Base-by-base conservation (phyloP, 1,140 invertebrate species). In the Drosophila auraria region DNA sequence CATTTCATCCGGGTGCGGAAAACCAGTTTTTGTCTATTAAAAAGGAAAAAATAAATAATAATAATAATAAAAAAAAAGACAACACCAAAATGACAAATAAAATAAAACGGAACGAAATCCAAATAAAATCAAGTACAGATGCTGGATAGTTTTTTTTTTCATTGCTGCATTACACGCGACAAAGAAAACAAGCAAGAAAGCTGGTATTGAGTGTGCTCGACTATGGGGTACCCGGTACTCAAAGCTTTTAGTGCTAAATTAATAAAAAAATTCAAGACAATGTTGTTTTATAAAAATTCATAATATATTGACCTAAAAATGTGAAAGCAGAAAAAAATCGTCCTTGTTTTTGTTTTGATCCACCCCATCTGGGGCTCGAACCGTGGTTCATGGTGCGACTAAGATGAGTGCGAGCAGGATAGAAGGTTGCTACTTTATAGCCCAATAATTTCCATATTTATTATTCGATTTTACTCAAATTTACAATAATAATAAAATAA, bases 1-100 rank as follows among this genome's bases (percentile, higher is more conserved):
- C 54, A 60, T 72, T 72, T 73, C 71, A 73, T 73, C 71, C 71
- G 71, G 71, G 71, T 73, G 71, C 47, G 71, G 38, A 25, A 73
- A 73, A 73, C 71, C 71, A 73, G 71, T 73, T 73, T 66, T 27
- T 38, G 45, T 38, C 40, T 51, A 12, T 17, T 20, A 30, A 64
- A 45, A 33, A 63, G 27, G 27, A 64, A 23, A 27, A 40, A 69
- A 47, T 44, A 33, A 49, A 60, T 45, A 59, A 30, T 47, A 60
- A 60, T 40, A 60, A 47, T 66, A 45, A 36, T 20, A 63, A 56
- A 6, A 23, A 25, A 53, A 63, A 20, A 51, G 27, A 30, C 20
- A 61, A 61, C 23, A 50, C 17, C 12, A 44, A 69, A 50, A 23
- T 23, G 47, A 27, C 25, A 45, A 36, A 36, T 63, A 17, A 65